Evolutionary conservation across 2,797 vertebrate species (phyloP), one percentile per base, ranked within the genome.

Genomic region (Mus minutoides): DNA sequence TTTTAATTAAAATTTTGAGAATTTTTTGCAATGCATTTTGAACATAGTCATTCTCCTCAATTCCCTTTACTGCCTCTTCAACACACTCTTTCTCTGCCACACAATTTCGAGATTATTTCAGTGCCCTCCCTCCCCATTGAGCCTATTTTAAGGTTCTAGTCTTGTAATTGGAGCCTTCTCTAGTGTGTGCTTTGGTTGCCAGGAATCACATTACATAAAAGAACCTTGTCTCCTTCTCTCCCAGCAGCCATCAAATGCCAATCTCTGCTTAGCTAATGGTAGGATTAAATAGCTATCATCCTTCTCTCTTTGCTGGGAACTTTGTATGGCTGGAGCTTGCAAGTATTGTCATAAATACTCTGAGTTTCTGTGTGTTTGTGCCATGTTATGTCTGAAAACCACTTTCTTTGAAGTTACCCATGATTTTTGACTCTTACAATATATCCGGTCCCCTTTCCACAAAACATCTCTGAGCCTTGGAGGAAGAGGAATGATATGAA

Each of bases 101-200:
- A 22, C 11, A 58, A 16, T 54, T 37, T 37, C 58, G 78, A 80
- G 78, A 80, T 80, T 37, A 16, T 79, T 46, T 79, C 2, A n/a
- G 9, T 19, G 12, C 19, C 19, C 2, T 3, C 1, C 0, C 1
- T 10, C 5, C 34, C 11, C 22, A 58, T 4, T 24, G 12, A 37
- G 12, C 34, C 52, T 22, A 8, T 16, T 56, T 80, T 22, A 37
- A 14, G 21, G 22, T 22, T 54, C 34, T 56, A 26, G 52, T 58
- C 21, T 79, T 56, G 11, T 56, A n/a, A 37, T 4, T 79, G 34
- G 52, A 1, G 11, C 19, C 6, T n/a, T 10, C 21, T 56, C 78
- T 56, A 54, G 0, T 79, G 34, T 58, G 34, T 24, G 21, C 6
- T 80, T 54, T 58, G 52, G 21, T 12, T 58, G 24, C 13, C 12